Evolutionary conservation across 2,888 invertebrate species (phyloP), one percentile per base, ranked within the genome.

Genomic region (Acronicta aceris): DNA sequence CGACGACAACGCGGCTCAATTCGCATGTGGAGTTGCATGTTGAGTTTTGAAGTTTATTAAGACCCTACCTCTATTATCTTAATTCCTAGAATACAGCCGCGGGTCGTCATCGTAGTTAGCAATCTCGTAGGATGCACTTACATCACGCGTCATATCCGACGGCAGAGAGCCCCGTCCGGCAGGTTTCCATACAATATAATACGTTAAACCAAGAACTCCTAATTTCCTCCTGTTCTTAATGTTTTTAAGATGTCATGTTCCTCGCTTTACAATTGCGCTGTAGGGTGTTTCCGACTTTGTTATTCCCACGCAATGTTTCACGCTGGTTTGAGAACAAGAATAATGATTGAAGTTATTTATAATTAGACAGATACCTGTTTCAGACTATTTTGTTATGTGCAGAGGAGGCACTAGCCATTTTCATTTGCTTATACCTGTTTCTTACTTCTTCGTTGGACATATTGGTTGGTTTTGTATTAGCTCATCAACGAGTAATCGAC

Each of bases 241-340:
- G 7, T 38, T 38, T 38, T 38, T 38, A n/a, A 38, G n/a, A 38
- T n/a, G 38, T 38, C n/a, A 38, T 38, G 38, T 38, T 38, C 13
- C n/a, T 6, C n/a, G 38, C n/a, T n/a, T 7, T 7, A 38, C 38
- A n/a, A 38, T 38, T n/a, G 38, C 38, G 38, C 38, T 38, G n/a
- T 38, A 38, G 38, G 38, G 38, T 38, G 33, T 38, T 38, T 38
- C 38, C 38, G 38, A n/a, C 38, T 38, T 38, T 38, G 38, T 7
- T 6, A 6, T 38, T 38, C n/a, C 38, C 38, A 38, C n/a, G n/a
- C 38, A 38, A 38, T 38, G 38, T 38, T 38, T 38, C 38, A 38
- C n/a, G 13, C n/a, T 38, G 36, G 5, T 38, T 38, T 38, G n/a
- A 38, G 38, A n/a, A 13, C 36, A 36, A 36, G 36, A 36, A 36